These are phyloP conservation scores for Parasteatoda lunata DNA, from an alignment of 2,888 invertebrate species.

Conservation along the genomic window DNA sequence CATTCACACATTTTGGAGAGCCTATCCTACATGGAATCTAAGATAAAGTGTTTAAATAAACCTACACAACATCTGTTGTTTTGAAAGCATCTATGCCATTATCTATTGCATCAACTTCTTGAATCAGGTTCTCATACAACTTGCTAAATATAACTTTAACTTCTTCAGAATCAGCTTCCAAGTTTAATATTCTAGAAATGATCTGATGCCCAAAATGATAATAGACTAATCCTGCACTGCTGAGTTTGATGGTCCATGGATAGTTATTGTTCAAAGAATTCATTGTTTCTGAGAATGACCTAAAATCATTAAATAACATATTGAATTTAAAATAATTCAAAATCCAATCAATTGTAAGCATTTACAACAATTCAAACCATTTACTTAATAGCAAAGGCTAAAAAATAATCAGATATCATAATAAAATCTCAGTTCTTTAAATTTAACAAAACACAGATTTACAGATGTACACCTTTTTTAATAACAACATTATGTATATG, in stretches of 20 bases:
- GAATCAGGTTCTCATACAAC: conserved; percentile 89
- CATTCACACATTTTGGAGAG: too few species aligned
- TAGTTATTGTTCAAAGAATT: conserved; percentile 76
- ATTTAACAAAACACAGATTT: too few species aligned
- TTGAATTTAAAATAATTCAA: neutral
- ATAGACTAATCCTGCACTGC: conserved; percentile 95
- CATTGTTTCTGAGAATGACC: conserved; percentile 82
- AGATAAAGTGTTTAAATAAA: neutral
- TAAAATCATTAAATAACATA: conserved; percentile 47
- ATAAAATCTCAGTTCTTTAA: too few species aligned
- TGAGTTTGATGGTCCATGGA: conserved; percentile 81
- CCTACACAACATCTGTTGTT: conserved; percentile 76
- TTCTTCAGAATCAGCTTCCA: conserved; percentile 75
- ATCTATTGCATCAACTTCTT: conserved; percentile 96
- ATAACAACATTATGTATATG: too few species aligned
- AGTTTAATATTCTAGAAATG: conserved; percentile 78
- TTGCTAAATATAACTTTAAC: conserved; percentile 74
- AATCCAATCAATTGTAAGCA: neutral
- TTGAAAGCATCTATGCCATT: conserved; percentile 92
- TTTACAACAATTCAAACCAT: neutral
- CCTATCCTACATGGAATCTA: too few species aligned
- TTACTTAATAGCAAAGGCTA: too few species aligned
- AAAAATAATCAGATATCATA: too few species aligned
- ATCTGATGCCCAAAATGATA: conserved; percentile 90
- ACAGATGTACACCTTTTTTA: too few species aligned